These are phyloP conservation scores for Ernsta delagoae DNA, from an alignment of 2,888 invertebrate genomes.

Conservation along the genomic window DNA sequence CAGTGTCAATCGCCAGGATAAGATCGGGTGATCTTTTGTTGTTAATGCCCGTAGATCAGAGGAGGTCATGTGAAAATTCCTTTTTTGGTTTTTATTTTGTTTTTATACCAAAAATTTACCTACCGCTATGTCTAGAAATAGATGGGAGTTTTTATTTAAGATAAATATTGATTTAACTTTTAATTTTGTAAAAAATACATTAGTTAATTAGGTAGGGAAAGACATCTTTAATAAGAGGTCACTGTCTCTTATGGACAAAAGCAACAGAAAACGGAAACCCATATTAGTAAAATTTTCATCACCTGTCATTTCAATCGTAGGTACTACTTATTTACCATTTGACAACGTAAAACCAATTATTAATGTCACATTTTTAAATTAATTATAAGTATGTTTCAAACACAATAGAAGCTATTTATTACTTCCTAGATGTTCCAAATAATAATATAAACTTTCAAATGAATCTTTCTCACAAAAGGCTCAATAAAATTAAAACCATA, in stretches of 20 bases:
- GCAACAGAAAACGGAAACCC: no score
- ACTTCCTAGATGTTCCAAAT: background rate
- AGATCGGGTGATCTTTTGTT: conserved; percentile 14
- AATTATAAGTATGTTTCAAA: background rate
- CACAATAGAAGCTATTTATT: conserved; percentile 4
- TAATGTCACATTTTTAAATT: background rate
- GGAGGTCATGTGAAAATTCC: conserved; percentile 2
- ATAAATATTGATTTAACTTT: no score
- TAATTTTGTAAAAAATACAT: no score
- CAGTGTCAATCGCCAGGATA: conserved; percentile 18
- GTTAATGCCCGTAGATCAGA: conserved; percentile 10
- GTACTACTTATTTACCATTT: no score
- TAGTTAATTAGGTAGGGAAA: no score
- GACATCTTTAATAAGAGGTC: no score
- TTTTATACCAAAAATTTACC: no score
- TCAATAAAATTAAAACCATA: conserved; percentile 35
- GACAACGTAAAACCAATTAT: background rate
- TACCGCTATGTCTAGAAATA: no score
- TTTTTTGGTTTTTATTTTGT: background rate
- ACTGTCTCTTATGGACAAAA: no score
- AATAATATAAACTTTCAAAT: conserved; percentile 6
- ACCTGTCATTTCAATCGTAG: no score
- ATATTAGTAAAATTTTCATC: no score
- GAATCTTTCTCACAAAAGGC: conserved; percentile 25
- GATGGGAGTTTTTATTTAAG: no score